phyloP scores from a whole-genome alignment of 1,140 invertebrate genomes.

The Venustaconcha ellipsiformis region DNA sequence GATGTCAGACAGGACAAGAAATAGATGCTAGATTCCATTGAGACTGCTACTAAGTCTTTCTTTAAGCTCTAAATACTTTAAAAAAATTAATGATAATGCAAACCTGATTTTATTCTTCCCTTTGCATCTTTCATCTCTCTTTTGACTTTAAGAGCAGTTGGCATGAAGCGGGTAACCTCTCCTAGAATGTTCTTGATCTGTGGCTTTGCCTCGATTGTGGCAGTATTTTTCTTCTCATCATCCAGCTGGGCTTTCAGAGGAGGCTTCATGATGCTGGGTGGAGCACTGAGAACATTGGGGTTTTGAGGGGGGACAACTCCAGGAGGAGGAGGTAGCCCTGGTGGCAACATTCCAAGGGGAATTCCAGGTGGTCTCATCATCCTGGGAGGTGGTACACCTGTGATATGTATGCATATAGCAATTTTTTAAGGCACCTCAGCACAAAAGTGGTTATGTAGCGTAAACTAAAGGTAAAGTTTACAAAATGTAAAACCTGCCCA shows the following conservation, averaged over 20 bases:
- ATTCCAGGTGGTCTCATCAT: slow-evolving; percentile 72
- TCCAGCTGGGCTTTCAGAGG: slow-evolving; percentile 74
- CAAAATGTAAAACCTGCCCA: no score
- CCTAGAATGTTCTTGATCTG: slow-evolving; percentile 94
- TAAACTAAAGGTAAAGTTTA: no score
- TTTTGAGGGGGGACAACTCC: slow-evolving; percentile 62
- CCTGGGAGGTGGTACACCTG: slow-evolving; percentile 72
- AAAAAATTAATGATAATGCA: slow-evolving; percentile 5
- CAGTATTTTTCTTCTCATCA: slow-evolving; percentile 74
- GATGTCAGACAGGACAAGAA: no score
- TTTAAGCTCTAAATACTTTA: no score
- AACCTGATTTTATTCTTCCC: slow-evolving; percentile 52
- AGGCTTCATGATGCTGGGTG: slow-evolving; percentile 81
- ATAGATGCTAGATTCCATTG: no score
- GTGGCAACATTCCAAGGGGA: slow-evolving; percentile 56
- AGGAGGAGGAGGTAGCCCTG: slow-evolving; percentile 54
- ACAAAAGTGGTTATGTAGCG: no score
- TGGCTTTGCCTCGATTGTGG: slow-evolving; percentile 93
- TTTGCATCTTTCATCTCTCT: slow-evolving; percentile 75
- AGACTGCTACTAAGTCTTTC: no score
- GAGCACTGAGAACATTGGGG: slow-evolving; percentile 84
- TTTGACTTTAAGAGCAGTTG: slow-evolving; percentile 90
- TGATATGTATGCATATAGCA: slow-evolving; percentile 4
- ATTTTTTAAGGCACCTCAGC: no score
- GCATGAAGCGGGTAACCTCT: slow-evolving; percentile 95